phyloP scores from a whole-genome alignment of 1,140 invertebrate genomes.

The Spodoptera litura region DNA sequence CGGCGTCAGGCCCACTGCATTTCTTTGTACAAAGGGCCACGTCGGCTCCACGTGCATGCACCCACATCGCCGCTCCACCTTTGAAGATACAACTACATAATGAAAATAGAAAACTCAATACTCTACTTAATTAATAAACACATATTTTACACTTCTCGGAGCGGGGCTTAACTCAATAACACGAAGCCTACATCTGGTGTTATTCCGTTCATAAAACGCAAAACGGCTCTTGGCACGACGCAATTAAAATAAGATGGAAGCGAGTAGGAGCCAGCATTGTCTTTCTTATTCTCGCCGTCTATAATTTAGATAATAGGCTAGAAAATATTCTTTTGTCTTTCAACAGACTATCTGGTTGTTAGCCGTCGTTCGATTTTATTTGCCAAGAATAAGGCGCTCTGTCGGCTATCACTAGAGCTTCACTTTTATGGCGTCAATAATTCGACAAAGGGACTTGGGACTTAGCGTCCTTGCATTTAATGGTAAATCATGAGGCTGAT shows the following conservation, averaged over 20 bases:
- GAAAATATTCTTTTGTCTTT: constrained; percentile 83
- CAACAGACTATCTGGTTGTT: constrained; percentile 71
- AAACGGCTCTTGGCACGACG: constrained; percentile 73
- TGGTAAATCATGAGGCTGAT: constrained; percentile 54
- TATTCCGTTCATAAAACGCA: constrained; percentile 79
- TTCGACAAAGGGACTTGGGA: constrained; percentile 60
- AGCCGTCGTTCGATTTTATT: constrained; percentile 73
- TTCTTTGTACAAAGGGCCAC: constrained; percentile 73
- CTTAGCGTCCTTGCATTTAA: constrained; percentile 45
- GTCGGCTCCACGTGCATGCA: constrained; percentile 58
- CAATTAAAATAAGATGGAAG: constrained; percentile 81
- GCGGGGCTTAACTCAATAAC: constrained; percentile 49
- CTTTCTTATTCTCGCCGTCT: constrained; percentile 70
- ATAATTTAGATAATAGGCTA: constrained; percentile 85
- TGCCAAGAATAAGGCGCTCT: constrained; percentile 58
- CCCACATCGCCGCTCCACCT: constrained; percentile 48
- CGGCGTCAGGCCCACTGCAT: constrained; percentile 60
- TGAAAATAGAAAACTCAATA: constrained; percentile 26
- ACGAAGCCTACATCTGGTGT: constrained; percentile 62
- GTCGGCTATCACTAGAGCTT: constrained; percentile 59
- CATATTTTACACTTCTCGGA: constrained; percentile 15
- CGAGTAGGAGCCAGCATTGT: constrained; percentile 67
- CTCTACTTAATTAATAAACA: constrained; percentile 37
- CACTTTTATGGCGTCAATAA: constrained; percentile 71
- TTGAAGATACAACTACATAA: constrained; percentile 53